A percentile compares a stretch with the other conserved stretches of the same genome.
These are phyloP conservation scores for Ramazzottius varieornatus DNA, from an alignment of 2,888 invertebrate species.

Conservation along the genomic window DNA sequence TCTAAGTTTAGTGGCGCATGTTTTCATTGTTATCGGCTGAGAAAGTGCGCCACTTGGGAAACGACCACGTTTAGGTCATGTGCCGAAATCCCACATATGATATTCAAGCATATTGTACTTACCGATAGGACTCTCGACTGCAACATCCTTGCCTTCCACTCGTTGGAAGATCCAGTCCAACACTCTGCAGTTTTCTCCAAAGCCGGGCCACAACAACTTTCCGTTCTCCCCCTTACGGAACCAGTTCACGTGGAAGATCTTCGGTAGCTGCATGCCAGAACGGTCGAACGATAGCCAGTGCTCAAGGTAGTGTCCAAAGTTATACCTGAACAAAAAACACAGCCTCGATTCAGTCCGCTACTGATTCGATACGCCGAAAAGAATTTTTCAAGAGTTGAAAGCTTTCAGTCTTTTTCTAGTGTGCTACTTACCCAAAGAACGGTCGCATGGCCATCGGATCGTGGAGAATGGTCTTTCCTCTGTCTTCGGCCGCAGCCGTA, in stretches of 20 bases:
- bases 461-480: conserved; percentile 63
- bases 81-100: too few species aligned
- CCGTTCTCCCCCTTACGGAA: conserved; percentile 63
- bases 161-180: conserved; percentile 81
- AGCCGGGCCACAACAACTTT: conserved; percentile 95
- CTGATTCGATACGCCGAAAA: too few species aligned
- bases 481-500: conserved; percentile 87
- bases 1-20: too few species aligned
- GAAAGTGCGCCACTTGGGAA: too few species aligned
- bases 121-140: conserved; percentile 23
- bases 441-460: conserved; percentile 99
- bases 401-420: too few species aligned
- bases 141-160: conserved; percentile 43
- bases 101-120: too few species aligned
- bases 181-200: conserved; percentile 82
- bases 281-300: conserved; percentile 78
- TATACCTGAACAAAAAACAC: too few species aligned
- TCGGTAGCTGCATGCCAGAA: conserved; percentile 38
- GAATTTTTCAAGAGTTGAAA: too few species aligned
- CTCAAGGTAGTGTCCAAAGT: conserved; percentile 64
- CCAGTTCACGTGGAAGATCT: conserved; percentile 98
- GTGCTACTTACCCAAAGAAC: too few species aligned
- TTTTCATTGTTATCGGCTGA: too few species aligned
- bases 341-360: too few species aligned
- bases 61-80: too few species aligned